Base-by-base conservation (phyloP, 2,888 invertebrate species). In the Melinopterus prodromus region DNA sequence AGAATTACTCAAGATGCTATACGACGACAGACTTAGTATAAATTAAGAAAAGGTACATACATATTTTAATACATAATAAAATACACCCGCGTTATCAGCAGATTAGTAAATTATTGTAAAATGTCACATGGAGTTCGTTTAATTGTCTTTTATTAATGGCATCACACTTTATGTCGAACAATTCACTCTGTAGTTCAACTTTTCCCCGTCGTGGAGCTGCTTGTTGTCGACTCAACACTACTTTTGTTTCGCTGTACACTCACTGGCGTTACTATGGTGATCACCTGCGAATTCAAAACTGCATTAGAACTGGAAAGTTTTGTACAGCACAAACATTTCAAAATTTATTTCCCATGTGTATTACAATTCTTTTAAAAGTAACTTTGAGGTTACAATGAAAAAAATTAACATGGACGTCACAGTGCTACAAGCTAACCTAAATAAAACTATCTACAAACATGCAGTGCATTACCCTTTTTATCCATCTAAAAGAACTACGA, bases 241-340 rank as follows among this genome's bases (percentile, higher is more conserved):
- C 76, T 77, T 16, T 79, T 38, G 14, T 70, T 74, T 71, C 70
- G 77, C 69, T 83, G 78, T 14, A 83, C 81, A 77, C 83, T 84
- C 16, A 85, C 78, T 6, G 86, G 84, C 53, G 86, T 87, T 71
- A 86, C 86, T 16, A 84, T 86, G 15, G 86, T 86, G 69, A 86
- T 85, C 71, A 87, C 86, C 87, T 87, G 82, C 36, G 84, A 85
- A 77, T 76, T 37, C 38, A 80, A 74, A 78, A 79, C 16, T 69
- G 26, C 12, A 69, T 16, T 15, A 77, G 35, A 12, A 26, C 1
- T 26, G 26, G 26, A 26, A 26, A 26, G 26, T 3, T 26, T 26
- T 26, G 2, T 26, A 3, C 26, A 26, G 3, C 26, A 26, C 26
- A 26, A 26, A 26, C 3, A 26, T 26, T 26, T 26, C 26, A 26